Evolutionary conservation across 2,888 invertebrate genomes (phyloP), one percentile per base, ranked within the genome.

Genomic region (Seira musarum): DNA sequence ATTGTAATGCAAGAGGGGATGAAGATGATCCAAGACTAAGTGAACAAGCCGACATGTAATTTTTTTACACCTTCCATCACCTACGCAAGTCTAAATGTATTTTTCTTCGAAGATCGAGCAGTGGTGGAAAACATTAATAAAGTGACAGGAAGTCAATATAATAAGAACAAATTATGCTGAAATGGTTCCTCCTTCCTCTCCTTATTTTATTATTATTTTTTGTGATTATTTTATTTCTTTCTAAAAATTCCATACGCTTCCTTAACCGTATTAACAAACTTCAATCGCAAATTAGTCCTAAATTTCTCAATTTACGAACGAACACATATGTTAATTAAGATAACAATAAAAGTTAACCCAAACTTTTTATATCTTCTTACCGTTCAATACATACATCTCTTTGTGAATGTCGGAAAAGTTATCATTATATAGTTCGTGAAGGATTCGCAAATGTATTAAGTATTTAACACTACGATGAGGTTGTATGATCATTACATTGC

Each of bases 61-160:
- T 53, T 53, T 53, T 53, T 53, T 53, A 53, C 53, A 53, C 53
- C 53, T 53, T 53, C 30, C 30, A 2, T 8, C 8, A 30, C 30
- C 30, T 30, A 30, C 30, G 2, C 2, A 8, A 30, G 30, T 5
- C n/a, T n/a, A n/a, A n/a, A n/a, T n/a, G 30, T 30, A 30, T 30
- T 30, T 30, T 8, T 30, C 30, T 30, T 2, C 30, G 30, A 30
- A n/a, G n/a, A 40, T 6, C 40, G 40, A 6, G 53, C 53, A 15
- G 53, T 53, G 13, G 53, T 8, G 15, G 3, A 53, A 53, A 17
- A 53, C 17, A 13, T 53, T 3, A 13, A 15, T n/a, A 13, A 53
- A 53, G 53, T 53, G 53, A 19, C 72, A 64, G 72, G 72, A 64
- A 72, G 72, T 72, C 72, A 65, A 53, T 53, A 53, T 53, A 53